A percentile compares a stretch with the other conserved stretches of the same genome.
Evolutionary conservation across 2,888 invertebrate species (phyloP).

Genomic region (Parnassius apollo): DNA sequence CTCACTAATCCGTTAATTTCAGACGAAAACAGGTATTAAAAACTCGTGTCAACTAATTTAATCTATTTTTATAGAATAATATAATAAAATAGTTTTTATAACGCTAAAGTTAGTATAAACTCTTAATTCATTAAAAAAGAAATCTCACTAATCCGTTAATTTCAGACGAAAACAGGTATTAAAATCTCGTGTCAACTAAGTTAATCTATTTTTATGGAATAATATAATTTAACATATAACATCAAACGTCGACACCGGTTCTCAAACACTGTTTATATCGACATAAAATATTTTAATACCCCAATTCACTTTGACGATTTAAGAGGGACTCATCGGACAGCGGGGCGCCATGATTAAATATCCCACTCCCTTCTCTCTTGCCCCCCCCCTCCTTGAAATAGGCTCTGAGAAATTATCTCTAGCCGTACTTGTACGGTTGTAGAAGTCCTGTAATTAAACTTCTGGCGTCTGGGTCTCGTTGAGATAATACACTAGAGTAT

Average conservation of each 20-base stretch:
- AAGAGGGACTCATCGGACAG: conserved; percentile 24
- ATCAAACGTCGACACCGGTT: conserved; percentile 9
- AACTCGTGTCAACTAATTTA: no score
- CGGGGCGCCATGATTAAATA: conserved; percentile 61
- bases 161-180: no score
- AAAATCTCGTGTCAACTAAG: no score
- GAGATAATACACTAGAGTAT: conserved; percentile 27
- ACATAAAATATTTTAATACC: conserved; percentile 26
- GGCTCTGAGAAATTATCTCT: conserved; percentile 70
- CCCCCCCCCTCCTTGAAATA: conserved; percentile 53
- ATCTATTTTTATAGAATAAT: background rate
- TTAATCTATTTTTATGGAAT: background rate
- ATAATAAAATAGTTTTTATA: no score
- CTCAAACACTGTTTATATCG: conserved; percentile 18
- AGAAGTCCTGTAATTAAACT: conserved; percentile 70
- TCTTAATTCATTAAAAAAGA: no score
- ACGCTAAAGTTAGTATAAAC: no score
- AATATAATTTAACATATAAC: conserved; percentile 13
- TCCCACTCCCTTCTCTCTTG: conserved; percentile 32
- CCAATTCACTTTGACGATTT: conserved; percentile 27
- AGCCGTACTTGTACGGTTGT: conserved; percentile 46
- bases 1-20: no score
- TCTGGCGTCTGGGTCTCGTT: conserved; percentile 34
- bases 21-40: no score
- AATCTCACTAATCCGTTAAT: no score